Percentiles rank a stretch among this genome's conserved stretches.
Evolutionary conservation across 2,113 vertebrate genomes (phyloP).

Genomic region (Pterophyllum scalare): DNA sequence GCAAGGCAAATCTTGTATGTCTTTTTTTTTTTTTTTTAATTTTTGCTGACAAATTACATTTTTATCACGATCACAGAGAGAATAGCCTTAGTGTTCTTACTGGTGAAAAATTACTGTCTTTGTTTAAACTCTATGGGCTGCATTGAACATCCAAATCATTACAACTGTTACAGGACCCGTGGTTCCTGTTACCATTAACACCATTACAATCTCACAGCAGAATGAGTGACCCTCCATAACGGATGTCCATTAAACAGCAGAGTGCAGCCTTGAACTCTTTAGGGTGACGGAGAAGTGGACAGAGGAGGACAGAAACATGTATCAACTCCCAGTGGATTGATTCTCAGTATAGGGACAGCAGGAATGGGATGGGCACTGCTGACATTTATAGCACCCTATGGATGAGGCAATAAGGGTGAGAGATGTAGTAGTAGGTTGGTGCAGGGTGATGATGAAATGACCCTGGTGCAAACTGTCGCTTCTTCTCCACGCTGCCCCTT

Average conservation of each 20-base stretch:
- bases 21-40: not conserved
- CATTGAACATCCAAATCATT: not conserved
- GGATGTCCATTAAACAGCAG: conserved; percentile 25
- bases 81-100: not conserved
- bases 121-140: not conserved
- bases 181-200: conserved; percentile 24
- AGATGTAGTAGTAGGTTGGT: conserved; percentile 48
- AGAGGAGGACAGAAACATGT: conserved; percentile 63
- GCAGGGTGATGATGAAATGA: conserved; percentile 70
- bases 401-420: conserved; percentile 48
- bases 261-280: conserved; percentile 29
- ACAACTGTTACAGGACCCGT: not conserved
- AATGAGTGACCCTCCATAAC: conserved; percentile 29
- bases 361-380: conserved; percentile 36
- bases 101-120: not conserved
- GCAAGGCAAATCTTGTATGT: not conserved
- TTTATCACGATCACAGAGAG: not conserved
- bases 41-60: not conserved
- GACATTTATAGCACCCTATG: conserved; percentile 64
- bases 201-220: conserved; percentile 21
- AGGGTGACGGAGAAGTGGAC: conserved; percentile 51
- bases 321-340: conserved; percentile 51
- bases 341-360: conserved; percentile 19
- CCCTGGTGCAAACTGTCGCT: conserved; percentile 50
- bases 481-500: conserved; percentile 60